Base-by-base conservation (phyloP, 2,888 invertebrate genomes). In the Chaitophorus viminalis region DNA sequence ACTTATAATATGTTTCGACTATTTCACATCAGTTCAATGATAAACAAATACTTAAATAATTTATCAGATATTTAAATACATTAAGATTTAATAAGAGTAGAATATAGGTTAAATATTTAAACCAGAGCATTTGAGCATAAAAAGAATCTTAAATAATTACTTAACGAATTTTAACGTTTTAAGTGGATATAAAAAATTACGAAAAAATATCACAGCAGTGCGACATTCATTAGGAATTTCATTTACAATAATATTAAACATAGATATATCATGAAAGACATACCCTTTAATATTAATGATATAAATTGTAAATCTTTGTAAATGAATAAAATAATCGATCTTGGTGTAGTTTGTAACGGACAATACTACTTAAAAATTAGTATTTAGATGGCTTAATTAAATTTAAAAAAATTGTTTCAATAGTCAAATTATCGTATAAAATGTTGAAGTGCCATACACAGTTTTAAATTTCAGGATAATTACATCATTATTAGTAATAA, bases 251-350 rank as follows among this genome's bases (percentile, higher is more conserved):
- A n/a, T 29, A 76, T 76, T 52, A 76, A 75, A 29, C 3, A 14
- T 70, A 46, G 11, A 9, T 46, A 68, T 6, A 46, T 46, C 11
- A 25, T 70, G 14, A 25, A 70, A 17, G 31, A 79, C 36, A 33
- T 25, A 18, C 33, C 18, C 36, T 54, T 79, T 70, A 8, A 65
- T 82, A 29, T 46, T 68, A 81, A 81, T 52, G 18, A 77, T 77
- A 6, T 31, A 70, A 31, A 8, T 9, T 31, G 29, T 5, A 39
- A 29, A 0, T 21, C 31, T 54, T 3, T 46, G 68, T 46, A 3
- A 36, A 36, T n/a, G 21, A 11, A 21, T 21, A 3, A 54, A 39
- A 17, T 29, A 21, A 79, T 39, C 14, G n/a, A 36, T 2, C n/a
- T 0, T 65, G n/a, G 3, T 39, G 60, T 36, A 6, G 3, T 1